A percentile compares a stretch with the other conserved stretches of the same genome.
phyloP scores from a whole-genome alignment of 2,113 vertebrate species.

The Sisor rabdophorus region DNA sequence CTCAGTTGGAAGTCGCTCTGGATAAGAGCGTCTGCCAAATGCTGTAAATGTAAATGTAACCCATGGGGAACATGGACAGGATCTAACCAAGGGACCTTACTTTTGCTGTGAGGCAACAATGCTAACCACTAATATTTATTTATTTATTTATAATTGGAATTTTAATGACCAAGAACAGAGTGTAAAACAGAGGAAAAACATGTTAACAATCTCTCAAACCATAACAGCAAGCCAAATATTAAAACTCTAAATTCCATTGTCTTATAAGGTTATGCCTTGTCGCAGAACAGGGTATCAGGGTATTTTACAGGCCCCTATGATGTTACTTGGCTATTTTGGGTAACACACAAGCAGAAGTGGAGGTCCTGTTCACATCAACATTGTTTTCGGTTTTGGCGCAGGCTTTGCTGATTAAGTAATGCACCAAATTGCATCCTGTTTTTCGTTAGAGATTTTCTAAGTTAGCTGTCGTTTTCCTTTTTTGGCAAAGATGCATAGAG shows the following conservation, averaged over 20 bases:
- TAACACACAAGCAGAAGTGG: not conserved
- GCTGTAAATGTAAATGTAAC: too few relatives aligned
- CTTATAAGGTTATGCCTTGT: conserved; percentile 53
- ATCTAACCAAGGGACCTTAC: too few relatives aligned
- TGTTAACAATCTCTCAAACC: not conserved
- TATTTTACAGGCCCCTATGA: conserved; percentile 33
- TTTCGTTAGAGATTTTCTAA: conserved; percentile 18
- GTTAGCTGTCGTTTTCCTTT: not conserved
- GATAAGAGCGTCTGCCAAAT: too few relatives aligned
- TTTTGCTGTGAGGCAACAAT: not conserved
- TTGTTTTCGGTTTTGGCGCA: conserved; percentile 24
- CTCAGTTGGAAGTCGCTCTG: too few relatives aligned
- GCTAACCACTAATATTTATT: not conserved
- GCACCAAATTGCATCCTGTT: conserved; percentile 31
- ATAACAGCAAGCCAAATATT: conserved; percentile 12
- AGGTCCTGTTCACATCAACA: conserved; percentile 16
- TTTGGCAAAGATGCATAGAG: not conserved
- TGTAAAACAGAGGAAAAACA: not conserved
- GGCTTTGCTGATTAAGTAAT: conserved; percentile 8
- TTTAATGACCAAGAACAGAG: not conserved
- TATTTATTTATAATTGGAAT: not conserved
- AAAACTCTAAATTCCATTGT: conserved; percentile 1
- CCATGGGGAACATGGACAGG: too few relatives aligned
- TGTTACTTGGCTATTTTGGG: conserved; percentile 45
- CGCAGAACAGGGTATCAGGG: conserved; percentile 35